Evolutionary conservation across 2,888 invertebrate species (phyloP).

Genomic region (Campoletis raptor): DNA sequence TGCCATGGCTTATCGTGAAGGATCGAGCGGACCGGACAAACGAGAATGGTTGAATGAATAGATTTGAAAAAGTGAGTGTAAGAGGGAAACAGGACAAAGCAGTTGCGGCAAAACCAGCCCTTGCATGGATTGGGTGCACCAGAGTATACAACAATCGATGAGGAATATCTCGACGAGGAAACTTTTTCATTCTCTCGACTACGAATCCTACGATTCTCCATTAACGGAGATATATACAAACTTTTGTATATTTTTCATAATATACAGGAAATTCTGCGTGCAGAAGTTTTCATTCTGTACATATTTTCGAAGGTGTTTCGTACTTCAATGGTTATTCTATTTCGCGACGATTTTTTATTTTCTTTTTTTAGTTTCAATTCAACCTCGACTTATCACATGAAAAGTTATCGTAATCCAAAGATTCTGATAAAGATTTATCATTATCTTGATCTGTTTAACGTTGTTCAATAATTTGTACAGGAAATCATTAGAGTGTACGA

Average conservation of each 20-base stretch:
- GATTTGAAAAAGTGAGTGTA: constrained; percentile 35
- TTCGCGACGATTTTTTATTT: neutral
- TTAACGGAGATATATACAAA: constrained; percentile 24
- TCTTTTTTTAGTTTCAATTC: neutral
- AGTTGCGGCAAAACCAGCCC: constrained; percentile 70
- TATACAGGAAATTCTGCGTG: neutral
- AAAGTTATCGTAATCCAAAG: neutral
- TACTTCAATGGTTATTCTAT: neutral
- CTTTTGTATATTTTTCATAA: constrained; percentile 12
- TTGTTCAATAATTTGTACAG: neutral
- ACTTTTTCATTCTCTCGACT: constrained; percentile 51
- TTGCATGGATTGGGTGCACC: constrained; percentile 77
- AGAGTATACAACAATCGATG: constrained; percentile 77
- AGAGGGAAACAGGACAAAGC: constrained; percentile 65
- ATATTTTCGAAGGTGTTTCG: neutral
- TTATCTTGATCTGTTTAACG: neutral
- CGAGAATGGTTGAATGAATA: constrained; percentile 26
- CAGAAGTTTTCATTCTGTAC: neutral
- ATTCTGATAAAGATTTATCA: neutral
- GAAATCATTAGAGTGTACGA: no score
- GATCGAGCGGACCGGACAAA: constrained; percentile 54
- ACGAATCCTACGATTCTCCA: constrained; percentile 41
- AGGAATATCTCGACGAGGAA: constrained; percentile 74
- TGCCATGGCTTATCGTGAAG: constrained; percentile 48
- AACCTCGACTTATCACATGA: neutral